Conservation (phyloP, 2,797 vertebrate genomes). For the Odontamblyopus lacepedii region DNA sequence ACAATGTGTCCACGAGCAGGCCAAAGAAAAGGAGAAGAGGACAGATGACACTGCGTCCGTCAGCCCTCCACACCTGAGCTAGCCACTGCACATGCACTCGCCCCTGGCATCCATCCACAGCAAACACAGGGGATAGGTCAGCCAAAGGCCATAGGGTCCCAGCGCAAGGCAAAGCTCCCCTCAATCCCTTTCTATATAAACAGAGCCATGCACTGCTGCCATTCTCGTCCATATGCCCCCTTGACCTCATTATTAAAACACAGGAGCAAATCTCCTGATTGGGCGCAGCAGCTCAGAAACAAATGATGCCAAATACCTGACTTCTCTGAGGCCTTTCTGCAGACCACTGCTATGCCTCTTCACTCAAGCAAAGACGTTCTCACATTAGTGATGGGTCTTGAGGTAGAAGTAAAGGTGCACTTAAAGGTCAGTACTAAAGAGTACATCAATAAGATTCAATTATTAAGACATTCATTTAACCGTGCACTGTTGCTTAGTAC, state of each 20-base stretch:
- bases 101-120: slow-evolving; percentile 51
- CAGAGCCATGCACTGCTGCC: slow-evolving; percentile 38
- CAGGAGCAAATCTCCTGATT: slow-evolving; percentile 71
- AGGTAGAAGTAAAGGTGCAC: background rate
- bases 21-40: slow-evolving; percentile 29
- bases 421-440: background rate
- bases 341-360: slow-evolving; percentile 28
- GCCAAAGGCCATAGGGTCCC: slow-evolving; percentile 61
- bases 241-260: slow-evolving; percentile 73
- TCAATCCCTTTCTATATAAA: slow-evolving; percentile 57
- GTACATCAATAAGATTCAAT: background rate
- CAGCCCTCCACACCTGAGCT: slow-evolving; percentile 52
- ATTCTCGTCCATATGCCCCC: slow-evolving; percentile 54
- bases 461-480: background rate
- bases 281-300: slow-evolving; percentile 72
- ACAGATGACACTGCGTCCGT: slow-evolving; percentile 39
- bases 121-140: slow-evolving; percentile 59
- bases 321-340: slow-evolving; percentile 52
- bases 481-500: background rate
- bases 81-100: slow-evolving; percentile 42
- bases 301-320: slow-evolving; percentile 72
- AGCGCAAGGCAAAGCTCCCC: slow-evolving; percentile 53
- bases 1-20: slow-evolving; percentile 26
- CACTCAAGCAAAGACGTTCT: slow-evolving; percentile 49
- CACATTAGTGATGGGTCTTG: slow-evolving; percentile 31